Evolutionary conservation across 2,888 invertebrate species (phyloP), one percentile per base, ranked within the genome.

Genomic region (Synanthedon formicaeformis): DNA sequence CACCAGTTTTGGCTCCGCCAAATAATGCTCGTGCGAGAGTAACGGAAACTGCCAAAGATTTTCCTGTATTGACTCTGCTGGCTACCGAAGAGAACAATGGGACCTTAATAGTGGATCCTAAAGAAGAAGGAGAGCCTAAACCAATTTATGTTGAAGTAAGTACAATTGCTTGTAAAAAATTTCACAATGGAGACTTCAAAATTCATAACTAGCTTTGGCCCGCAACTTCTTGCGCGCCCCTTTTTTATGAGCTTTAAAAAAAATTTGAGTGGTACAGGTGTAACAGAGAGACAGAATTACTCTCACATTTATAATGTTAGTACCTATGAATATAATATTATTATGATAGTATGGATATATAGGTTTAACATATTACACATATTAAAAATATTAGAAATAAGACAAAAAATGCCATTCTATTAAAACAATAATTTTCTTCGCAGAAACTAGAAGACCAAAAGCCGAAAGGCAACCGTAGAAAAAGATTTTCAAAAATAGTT

Each of bases 101-200:
- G 8, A 16, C 53, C 10, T 54, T 59, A 16, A 40, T 13, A 34
- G 57, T 60, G 8, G 55, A 57, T 8, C 48, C 56, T 14, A 58
- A 60, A 50, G 57, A 52, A 16, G 54, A 51, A n/a, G 57, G 54
- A 18, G 58, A 68, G 40, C 52, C 60, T 2, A 58, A 67, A 18
- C 81, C 77, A 3, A 69, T 84, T 50, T 84, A 83, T 53, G 82
- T 84, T 3, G 65, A 79, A 67, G 85, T 85, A 62, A 78, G 84
- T 55, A 34, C 13, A 40, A 4, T 34, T 10, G 34, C 10, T 34
- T 34, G 34, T 34, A 34, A 34, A 5, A 34, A 34, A 34, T 2
- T 34, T 34, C 2, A 1, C 34, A 34, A 34, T 6, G 34, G 8
- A 10, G 34, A 10, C 34, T 10, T 6, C 8, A 34, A 34, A 10